Percentiles rank a stretch among this genome's conserved stretches.
phyloP scores from a whole-genome alignment of 2,113 vertebrate species.

The Erpornis zantholeuca region DNA sequence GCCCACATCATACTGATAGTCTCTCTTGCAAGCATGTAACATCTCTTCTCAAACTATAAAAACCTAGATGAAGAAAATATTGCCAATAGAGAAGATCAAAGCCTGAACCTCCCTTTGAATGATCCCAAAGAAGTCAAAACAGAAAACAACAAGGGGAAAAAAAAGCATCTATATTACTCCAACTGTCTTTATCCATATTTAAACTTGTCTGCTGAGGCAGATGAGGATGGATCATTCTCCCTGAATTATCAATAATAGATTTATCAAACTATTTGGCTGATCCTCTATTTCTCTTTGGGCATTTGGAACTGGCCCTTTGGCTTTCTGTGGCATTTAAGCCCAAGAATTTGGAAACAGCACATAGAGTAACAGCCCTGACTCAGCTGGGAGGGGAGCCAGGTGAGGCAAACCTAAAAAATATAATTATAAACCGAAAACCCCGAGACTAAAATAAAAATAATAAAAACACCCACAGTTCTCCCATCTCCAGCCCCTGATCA shows the following conservation, averaged over 20 bases:
- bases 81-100: slow-evolving; percentile 61
- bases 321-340: background rate
- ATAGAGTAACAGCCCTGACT: background rate
- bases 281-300: background rate
- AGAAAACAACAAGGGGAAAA: slow-evolving; percentile 39
- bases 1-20: slow-evolving; percentile 40
- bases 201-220: background rate
- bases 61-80: slow-evolving; percentile 48
- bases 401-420: background rate
- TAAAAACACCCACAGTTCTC: rapidly evolving
- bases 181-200: slow-evolving; percentile 40
- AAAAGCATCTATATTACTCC: background rate
- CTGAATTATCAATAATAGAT: background rate
- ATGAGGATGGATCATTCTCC: background rate
- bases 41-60: slow-evolving; percentile 56
- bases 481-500: background rate
- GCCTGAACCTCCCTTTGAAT: slow-evolving; percentile 49
- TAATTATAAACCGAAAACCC: background rate
- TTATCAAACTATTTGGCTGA: background rate
- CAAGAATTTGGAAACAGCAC: background rate
- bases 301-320: background rate
- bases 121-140: slow-evolving; percentile 53
- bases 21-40: slow-evolving; percentile 48
- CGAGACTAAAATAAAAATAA: background rate
- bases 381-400: background rate